Evolutionary conservation across 2,113 vertebrate genomes (phyloP), one percentile per base, ranked within the genome.

Genomic region (Mandrillus leucophaeus): DNA sequence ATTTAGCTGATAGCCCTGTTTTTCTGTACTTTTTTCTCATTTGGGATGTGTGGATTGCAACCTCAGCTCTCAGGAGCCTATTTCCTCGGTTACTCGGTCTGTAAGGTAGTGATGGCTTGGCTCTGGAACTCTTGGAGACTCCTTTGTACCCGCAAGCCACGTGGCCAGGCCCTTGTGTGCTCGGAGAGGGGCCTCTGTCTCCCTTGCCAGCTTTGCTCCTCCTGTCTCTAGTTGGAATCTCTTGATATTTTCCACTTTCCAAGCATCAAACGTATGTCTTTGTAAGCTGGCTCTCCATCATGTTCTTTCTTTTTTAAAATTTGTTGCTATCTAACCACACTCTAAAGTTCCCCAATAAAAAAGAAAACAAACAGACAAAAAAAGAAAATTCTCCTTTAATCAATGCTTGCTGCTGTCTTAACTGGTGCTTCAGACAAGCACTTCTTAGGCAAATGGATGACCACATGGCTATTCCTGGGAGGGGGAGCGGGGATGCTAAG

Each of bases 281-380:
- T 93, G 45, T 38, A 64, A 86, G 27, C 57, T 90, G 81, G 59
- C 73, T 91, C 68, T n/a, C 11, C 0, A 38, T 82, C 30, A 8
- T 20, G 16, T 78, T 91, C 61, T 85, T 75, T 87, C 70, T 84
- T 93, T 78, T 93, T 96, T 1, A 90, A 82, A 88, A 96, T 32
- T 17, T 93, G 78, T 93, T 90, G 57, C 89, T 97, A 83, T 96
- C 89, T 92, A 72, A 87, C 89, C 68, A 43, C 32, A 30, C 76
- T 80, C 84, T 59, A 38, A 80, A 84, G 32, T 45, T 48, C 50
- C 43, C 73, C 23, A 40, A 64, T 76, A 84, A 88, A 73, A 90
- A 88, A 79, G 87, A 93, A 94, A 94, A 92, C 52, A 66, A 73
- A 90, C 82, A 95, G 27, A 43, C 64, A 2, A 22, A 50, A 75